Evolutionary conservation across 1,140 invertebrate genomes (phyloP), one percentile per base, ranked within the genome.

Genomic region (Heliconius hewitsoni): DNA sequence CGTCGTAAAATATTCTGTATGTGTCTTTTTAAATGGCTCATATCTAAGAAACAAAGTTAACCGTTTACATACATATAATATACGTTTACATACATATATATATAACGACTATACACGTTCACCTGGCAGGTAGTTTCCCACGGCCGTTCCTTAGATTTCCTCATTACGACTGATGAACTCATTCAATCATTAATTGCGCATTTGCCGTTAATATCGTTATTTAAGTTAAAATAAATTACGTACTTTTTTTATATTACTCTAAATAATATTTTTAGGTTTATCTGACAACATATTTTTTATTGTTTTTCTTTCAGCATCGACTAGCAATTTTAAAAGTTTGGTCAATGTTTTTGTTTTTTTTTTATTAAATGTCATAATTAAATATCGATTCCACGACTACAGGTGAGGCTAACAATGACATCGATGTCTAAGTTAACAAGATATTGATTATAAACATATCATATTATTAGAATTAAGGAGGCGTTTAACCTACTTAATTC

Each of bases 121-220:
- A 79, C 70, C 39, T 39, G 50, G 76, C 71, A 73, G 79, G 82
- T 81, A 66, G 79, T 74, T 81, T 83, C 82, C 82, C 82, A 83
- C 82, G 82, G 77, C 52, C 72, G 27, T 72, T 52, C 76, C 60
- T 50, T 52, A 81, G 71, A 81, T 74, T 83, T 81, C 82, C 82
- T 83, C 80, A 73, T 83, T 75, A 57, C 72, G 79, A 79, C 74
- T 81, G 74, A 81, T 50, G 79, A 82, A 82, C 60, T 76, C 74
- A 76, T 42, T n/a, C 46, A 13, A 70, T 23, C 60, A 19, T 27
- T 76, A 71, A 76, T 46, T 76, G 71, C 46, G 71, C 37, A 72
- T 72, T 66, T 66, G 60, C 23, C 1, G 9, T 66, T 66, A 66
- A 57, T 23, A 16, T 23, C 23, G 27, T 66, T 66, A 66, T 30